Base-by-base conservation (phyloP, 2,888 invertebrate genomes). In the Drosophila niveifrons region DNA sequence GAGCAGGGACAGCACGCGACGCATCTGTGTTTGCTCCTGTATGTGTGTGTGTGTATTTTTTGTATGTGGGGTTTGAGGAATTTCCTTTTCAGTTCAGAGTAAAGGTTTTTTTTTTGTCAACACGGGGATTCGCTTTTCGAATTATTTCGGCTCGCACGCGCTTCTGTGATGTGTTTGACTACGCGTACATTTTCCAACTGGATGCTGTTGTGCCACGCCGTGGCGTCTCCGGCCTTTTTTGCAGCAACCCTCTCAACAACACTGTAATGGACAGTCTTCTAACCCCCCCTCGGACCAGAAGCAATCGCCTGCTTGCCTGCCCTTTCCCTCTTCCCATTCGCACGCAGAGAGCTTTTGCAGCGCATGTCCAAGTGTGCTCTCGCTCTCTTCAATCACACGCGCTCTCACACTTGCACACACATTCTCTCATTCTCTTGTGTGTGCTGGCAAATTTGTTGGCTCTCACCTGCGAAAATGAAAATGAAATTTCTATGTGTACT, bases 181-280 rank as follows among this genome's bases (percentile, higher is more conserved):
- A 72, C 88, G 88, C 86, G 82, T 82, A 83, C 90, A 80, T 90
- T 91, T 91, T 88, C 90, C 90, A 91, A 91, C 91, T 91, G 90
- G 90, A 91, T 91, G 91, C 90, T 91, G 90, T 73, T 90, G 61
- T 72, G 72, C 51, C 73, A 63, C 51, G 67, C 51, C 39, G 63
- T 63, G 31, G 66, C 51, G 66, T 72, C 72, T 80, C 72, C 63
- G 74, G 63, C 18, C 36, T 36, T 18, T 57, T 78, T 73, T 70
- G 72, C 78, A 80, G 78, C 78, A 74, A 79, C 78, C 78, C 79
- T 66, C 62, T 31, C 23, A 36, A 36, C 34, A 34, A 17, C 36
- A 57, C 29, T 46, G 46, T 15, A 56, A 31, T 23, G 66, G 63
- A 48, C 65, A 68, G 51, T 65, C 18, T 58, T 13, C 50, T 28